Percentiles rank a stretch among this genome's conserved stretches.
Evolutionary conservation across 1,140 invertebrate genomes (phyloP).

Genomic region (Thalassaphorura encarpata): DNA sequence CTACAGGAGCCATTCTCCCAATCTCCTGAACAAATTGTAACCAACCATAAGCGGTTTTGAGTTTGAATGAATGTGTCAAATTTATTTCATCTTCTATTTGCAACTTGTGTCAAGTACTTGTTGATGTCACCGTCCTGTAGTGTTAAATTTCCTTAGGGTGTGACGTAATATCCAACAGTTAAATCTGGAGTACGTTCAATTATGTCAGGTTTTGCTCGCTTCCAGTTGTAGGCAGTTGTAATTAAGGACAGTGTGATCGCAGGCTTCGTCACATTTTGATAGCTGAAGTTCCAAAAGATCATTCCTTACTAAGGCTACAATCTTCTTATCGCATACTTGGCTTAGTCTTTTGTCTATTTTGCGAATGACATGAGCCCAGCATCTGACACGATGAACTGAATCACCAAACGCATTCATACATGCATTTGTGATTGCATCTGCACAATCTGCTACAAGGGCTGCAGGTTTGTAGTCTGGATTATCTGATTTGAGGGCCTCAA

Average conservation of each 20-base stretch:
- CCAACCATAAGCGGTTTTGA: neutral
- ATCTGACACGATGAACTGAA: neutral
- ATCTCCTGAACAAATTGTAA: neutral
- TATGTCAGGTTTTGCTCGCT: neutral
- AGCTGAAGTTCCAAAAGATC: neutral
- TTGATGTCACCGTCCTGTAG: neutral
- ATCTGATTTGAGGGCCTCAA: neutral
- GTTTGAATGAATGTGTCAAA: neutral
- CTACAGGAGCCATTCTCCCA: neutral
- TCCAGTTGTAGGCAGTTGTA: neutral
- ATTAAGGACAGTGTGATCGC: neutral
- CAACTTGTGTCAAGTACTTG: neutral
- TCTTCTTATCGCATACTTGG: neutral
- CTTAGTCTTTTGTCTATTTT: neutral
- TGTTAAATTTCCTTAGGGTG: neutral
- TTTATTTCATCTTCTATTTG: neutral
- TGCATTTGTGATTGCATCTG: neutral
- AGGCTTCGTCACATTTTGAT: neutral
- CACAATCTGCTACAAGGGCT: neutral
- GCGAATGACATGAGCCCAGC: slow-evolving; percentile 1
- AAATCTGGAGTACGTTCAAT: neutral
- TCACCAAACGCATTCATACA: neutral
- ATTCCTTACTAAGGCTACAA: neutral
- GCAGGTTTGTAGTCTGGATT: neutral
- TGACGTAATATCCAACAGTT: neutral